These are phyloP conservation scores for Iguana delicatissima DNA, from an alignment of 2,797 vertebrate genomes.

Conservation along the genomic window DNA sequence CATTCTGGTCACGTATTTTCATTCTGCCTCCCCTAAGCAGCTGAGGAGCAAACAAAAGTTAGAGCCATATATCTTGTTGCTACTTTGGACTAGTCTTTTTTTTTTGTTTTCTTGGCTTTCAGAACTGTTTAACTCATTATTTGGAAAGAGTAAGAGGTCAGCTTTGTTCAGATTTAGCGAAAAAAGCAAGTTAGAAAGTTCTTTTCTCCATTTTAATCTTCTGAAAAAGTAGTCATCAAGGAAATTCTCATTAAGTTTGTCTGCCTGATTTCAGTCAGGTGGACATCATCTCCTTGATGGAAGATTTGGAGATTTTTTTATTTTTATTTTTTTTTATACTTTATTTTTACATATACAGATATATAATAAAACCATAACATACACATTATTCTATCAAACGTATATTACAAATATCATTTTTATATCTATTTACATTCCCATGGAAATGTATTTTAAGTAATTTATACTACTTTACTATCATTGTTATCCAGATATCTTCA, in stretches of 20 bases:
- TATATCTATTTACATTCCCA: too few relatives aligned
- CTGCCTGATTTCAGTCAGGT: constrained; percentile 58
- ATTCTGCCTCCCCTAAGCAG: constrained; percentile 38
- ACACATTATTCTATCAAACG: too few relatives aligned
- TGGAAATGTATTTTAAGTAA: too few relatives aligned
- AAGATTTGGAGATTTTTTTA: constrained; percentile 34
- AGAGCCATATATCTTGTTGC: constrained; percentile 45
- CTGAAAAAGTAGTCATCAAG: constrained; percentile 57
- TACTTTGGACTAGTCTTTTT: neutral
- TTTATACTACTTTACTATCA: too few relatives aligned
- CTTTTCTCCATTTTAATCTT: constrained; percentile 56
- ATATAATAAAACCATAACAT: too few relatives aligned
- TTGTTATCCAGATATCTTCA: too few relatives aligned
- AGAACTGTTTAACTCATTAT: constrained; percentile 37
- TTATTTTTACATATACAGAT: too few relatives aligned
- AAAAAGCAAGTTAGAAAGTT: constrained; percentile 52
- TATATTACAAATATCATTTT: too few relatives aligned
- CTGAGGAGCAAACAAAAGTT: constrained; percentile 52
- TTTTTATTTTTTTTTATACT: too few relatives aligned
- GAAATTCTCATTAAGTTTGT: constrained; percentile 59
- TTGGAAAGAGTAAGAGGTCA: constrained; percentile 33
- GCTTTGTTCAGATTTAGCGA: constrained; percentile 46
- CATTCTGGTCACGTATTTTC: constrained; percentile 32
- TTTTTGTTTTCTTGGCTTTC: constrained; percentile 14
- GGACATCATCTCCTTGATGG: constrained; percentile 50